phyloP scores from a whole-genome alignment of 1,140 invertebrate genomes.

The Bombus balteatus region DNA sequence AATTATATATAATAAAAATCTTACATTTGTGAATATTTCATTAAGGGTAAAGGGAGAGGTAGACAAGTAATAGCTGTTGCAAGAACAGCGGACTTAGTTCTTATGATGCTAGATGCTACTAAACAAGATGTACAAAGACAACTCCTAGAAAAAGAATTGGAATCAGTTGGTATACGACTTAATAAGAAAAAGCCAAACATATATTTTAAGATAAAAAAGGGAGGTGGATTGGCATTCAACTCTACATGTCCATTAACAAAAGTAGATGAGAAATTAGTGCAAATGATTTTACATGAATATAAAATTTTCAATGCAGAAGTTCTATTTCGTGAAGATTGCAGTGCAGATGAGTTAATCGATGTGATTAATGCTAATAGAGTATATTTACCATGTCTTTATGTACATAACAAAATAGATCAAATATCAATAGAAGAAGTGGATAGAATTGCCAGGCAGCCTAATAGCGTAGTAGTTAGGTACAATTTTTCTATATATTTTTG shows the following conservation, averaged over 20 bases:
- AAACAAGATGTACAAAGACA: slow-evolving; percentile 97
- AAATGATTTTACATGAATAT: slow-evolving; percentile 99
- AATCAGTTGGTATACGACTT: slow-evolving; percentile 97
- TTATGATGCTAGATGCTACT: slow-evolving; percentile 99
- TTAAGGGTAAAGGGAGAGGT: slow-evolving; percentile 80
- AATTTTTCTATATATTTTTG: slow-evolving; percentile 11
- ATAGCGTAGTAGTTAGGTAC: slow-evolving; percentile 97
- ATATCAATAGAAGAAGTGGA: slow-evolving; percentile 99
- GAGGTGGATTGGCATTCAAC: slow-evolving; percentile 99
- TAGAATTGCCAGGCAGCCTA: slow-evolving; percentile 93
- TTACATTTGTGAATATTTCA: slow-evolving; percentile 35
- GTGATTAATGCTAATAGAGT: slow-evolving; percentile 99
- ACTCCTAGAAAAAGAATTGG: slow-evolving; percentile 95
- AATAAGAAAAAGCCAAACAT: slow-evolving; percentile 98
- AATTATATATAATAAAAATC: slow-evolving; percentile 1
- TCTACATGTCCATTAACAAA: slow-evolving; percentile 96
- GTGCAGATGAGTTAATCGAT: slow-evolving; percentile 98
- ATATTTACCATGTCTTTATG: slow-evolving; percentile 98
- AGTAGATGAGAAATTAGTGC: slow-evolving; percentile 98
- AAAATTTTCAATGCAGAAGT: slow-evolving; percentile 99
- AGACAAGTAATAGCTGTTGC: slow-evolving; percentile 97
- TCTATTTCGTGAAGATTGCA: slow-evolving; percentile 97
- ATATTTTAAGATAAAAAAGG: slow-evolving; percentile 99
- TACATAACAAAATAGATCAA: slow-evolving; percentile 99
- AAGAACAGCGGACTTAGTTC: slow-evolving; percentile 96